These are phyloP conservation scores for Asteroscopus sphinx DNA, from an alignment of 2,888 invertebrate genomes.

Conservation along the genomic window DNA sequence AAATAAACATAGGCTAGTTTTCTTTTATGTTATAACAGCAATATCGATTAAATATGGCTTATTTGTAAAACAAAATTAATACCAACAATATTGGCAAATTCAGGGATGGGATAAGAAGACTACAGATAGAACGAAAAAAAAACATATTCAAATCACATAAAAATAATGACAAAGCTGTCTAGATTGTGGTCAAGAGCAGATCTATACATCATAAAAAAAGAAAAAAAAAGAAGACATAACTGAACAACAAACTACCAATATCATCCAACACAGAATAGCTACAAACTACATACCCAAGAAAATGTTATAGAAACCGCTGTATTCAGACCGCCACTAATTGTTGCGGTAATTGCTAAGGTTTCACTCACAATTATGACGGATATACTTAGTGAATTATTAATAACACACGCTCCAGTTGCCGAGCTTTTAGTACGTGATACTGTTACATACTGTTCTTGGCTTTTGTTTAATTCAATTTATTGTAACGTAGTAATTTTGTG, in stretches of 20 bases:
- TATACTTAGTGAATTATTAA: conserved; percentile 85
- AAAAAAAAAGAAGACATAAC: conserved; percentile 2
- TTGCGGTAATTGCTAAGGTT: conserved; percentile 84
- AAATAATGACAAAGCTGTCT: too few relatives aligned
- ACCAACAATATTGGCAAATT: too few relatives aligned
- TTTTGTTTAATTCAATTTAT: conserved; percentile 50
- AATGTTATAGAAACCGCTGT: conserved; percentile 62
- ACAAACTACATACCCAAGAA: conserved; percentile 34
- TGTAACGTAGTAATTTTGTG: conserved; percentile 42
- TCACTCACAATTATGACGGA: conserved; percentile 88
- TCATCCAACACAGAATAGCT: conserved; percentile 19
- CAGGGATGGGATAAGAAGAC: too few relatives aligned
- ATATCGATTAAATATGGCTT: too few relatives aligned
- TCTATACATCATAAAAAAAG: conserved; percentile 10
- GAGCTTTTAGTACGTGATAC: conserved; percentile 58
- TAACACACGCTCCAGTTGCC: conserved; percentile 73
- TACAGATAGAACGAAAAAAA: too few relatives aligned
- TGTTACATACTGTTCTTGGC: conserved; percentile 60
- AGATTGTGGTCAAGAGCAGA: too few relatives aligned
- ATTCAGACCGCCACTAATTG: conserved; percentile 88
- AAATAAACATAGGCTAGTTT: too few relatives aligned
- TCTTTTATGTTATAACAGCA: too few relatives aligned
- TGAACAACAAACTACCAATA: conserved; percentile 20
- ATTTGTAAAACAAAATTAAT: too few relatives aligned
- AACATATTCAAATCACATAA: too few relatives aligned